Conservation (phyloP, 2,113 vertebrate species). For the Willisornis vidua region DNA sequence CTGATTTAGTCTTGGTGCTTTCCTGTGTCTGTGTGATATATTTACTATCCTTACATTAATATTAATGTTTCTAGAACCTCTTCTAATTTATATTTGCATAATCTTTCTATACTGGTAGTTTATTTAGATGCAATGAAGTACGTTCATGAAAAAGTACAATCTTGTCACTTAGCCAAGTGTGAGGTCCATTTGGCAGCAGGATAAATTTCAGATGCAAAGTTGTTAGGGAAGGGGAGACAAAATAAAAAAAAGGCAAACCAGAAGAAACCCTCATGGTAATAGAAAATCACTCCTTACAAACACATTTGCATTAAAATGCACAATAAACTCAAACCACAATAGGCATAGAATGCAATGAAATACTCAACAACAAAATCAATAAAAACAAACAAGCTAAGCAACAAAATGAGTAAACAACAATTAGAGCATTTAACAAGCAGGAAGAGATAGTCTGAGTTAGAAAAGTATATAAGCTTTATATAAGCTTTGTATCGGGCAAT, state of each 20-base stretch:
- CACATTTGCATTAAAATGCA: constrained; percentile 42
- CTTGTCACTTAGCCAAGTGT: neutral
- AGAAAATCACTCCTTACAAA: constrained; percentile 2
- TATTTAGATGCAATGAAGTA: neutral
- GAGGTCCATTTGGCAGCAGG: neutral
- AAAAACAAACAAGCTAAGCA: constrained; percentile 41
- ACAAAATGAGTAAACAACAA: constrained; percentile 53
- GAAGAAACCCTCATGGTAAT: neutral
- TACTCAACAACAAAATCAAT: constrained; percentile 39
- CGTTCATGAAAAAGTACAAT: neutral
- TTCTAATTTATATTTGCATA: neutral
- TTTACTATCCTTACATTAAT: neutral
- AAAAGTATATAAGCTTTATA: neutral
- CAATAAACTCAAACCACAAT: constrained; percentile 29
- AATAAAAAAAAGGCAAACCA: neutral
- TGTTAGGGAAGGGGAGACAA: neutral
- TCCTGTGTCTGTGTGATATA: neutral
- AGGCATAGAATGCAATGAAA: constrained; percentile 10
- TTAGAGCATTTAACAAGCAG: constrained; percentile 41
- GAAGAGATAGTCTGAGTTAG: neutral
- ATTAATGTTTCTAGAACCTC: neutral
- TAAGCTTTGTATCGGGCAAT: constrained; percentile 9
- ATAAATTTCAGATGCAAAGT: neutral
- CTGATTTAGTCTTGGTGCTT: neutral
- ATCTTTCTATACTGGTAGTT: neutral